Evolutionary conservation across 1,140 invertebrate species (phyloP).

Genomic region (Drusus annulatus): DNA sequence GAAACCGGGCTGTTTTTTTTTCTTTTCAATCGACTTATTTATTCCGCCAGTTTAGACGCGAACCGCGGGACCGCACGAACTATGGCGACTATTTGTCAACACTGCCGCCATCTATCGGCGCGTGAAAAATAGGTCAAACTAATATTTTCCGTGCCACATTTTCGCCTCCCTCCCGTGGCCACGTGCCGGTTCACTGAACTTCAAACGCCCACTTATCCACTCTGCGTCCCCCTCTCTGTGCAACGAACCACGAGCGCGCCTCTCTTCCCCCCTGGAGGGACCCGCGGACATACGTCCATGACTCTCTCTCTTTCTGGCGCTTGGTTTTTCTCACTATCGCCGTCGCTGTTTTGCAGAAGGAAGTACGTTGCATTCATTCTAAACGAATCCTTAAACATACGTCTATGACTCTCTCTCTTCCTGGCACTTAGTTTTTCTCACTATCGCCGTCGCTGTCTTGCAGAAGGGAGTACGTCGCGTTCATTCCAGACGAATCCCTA

Average conservation of each 20-base stretch:
- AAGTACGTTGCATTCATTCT: constrained; percentile 1
- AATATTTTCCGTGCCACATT: neutral
- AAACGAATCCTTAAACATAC: too few relatives aligned
- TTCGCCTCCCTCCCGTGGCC: neutral
- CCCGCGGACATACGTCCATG: neutral
- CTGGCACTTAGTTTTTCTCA: neutral
- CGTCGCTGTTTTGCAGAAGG: neutral
- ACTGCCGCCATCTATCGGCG: neutral
- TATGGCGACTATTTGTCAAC: neutral
- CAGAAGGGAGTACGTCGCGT: neutral
- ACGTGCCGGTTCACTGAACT: constrained; percentile 21
- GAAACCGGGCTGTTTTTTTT: too few relatives aligned
- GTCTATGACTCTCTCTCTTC: neutral
- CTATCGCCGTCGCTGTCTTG: neutral
- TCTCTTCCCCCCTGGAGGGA: neutral
- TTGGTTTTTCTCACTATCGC: neutral
- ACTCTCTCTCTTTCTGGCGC: neutral
- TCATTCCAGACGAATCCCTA: too few relatives aligned
- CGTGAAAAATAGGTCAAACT: constrained; percentile 12
- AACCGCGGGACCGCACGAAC: too few relatives aligned
- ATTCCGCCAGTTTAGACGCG: too few relatives aligned
- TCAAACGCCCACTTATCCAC: neutral
- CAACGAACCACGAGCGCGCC: neutral
- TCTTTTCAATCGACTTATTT: too few relatives aligned
- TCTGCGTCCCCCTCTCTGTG: neutral